Evolutionary conservation across 2,797 vertebrate genomes (phyloP), one percentile per base, ranked within the genome.

Genomic region (Spondyliosoma cantharus): DNA sequence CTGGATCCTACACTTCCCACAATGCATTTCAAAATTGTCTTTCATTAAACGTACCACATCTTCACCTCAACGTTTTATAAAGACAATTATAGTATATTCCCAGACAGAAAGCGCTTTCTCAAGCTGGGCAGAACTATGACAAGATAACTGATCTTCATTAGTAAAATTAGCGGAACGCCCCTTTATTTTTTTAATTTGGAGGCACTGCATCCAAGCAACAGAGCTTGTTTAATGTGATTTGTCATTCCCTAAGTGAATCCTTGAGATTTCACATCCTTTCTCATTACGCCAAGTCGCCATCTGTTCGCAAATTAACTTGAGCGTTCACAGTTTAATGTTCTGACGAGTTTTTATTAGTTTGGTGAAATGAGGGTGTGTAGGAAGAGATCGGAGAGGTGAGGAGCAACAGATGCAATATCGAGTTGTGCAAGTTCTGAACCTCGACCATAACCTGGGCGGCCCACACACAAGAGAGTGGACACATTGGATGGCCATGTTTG

Each of bases 221-320:
- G 22, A 8, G 4, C 24, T 62, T 12, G 12, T 27, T 63, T 19
- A 14, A 63, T 59, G 19, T 37, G 29, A 59, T 48, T 63, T 63
- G 61, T 63, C 43, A 63, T 63, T 63, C 12, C 27, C 19, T 29
- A 13, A 11, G 45, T 50, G 46, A 65, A 32, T 53, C 52, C 14
- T 24, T 6, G 22, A 53, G 12, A 22, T 22, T 25, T 43, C 29
- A 54, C 65, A 25, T 56, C 6, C 15, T 54, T 24, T 17, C 32
- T 45, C 53, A 46, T 27, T 7, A 68, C 32, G n/a, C 15, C n/a
- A 53, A 42, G 32, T 43, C 65, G 54, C 65, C 25, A 65, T 65
- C 62, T 32, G 63, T 32, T 50, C 4, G 46, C 46, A 63, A 48
- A 65, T 29, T 50, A 52, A 66, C 48, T 37, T 50, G 59, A 61